Percentiles rank a stretch among this genome's conserved stretches.
These are phyloP conservation scores for Climacteris rufus DNA, from an alignment of 2,113 vertebrate genomes.

Conservation along the genomic window DNA sequence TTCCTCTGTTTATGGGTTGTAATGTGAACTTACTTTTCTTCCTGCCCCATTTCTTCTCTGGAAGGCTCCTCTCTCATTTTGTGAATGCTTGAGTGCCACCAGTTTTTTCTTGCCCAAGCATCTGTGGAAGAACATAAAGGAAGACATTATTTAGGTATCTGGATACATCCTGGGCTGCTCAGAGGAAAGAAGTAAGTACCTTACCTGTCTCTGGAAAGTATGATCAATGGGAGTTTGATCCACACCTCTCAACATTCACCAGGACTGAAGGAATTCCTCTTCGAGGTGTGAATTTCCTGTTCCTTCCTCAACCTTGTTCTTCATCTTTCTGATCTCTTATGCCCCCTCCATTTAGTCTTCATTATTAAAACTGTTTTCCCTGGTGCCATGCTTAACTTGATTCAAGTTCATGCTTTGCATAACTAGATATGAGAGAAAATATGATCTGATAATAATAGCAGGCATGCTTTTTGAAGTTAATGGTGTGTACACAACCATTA, in stretches of 20 bases:
- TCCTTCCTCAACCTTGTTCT: background rate
- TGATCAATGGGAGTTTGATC: background rate
- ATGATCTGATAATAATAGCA: background rate
- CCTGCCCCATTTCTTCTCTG: background rate
- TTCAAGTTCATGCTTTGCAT: background rate
- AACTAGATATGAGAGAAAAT: background rate
- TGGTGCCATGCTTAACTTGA: background rate
- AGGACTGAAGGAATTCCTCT: background rate
- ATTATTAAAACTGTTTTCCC: background rate
- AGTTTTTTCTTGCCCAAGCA: background rate
- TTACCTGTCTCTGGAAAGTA: background rate
- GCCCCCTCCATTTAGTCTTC: background rate
- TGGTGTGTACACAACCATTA: background rate
- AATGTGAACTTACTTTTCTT: background rate
- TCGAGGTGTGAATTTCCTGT: background rate
- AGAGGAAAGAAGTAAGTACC: background rate
- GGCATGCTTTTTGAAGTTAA: background rate
- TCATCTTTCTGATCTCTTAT: background rate
- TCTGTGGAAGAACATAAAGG: background rate
- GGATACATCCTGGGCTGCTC: background rate
- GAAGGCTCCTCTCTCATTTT: background rate
- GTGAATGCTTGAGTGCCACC: background rate
- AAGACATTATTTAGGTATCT: background rate
- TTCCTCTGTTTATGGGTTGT: background rate
- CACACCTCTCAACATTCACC: background rate